A percentile compares a stretch with the other conserved stretches of the same genome.
phyloP scores from a whole-genome alignment of 2,113 vertebrate species.

The Brachyistius frenatus region DNA sequence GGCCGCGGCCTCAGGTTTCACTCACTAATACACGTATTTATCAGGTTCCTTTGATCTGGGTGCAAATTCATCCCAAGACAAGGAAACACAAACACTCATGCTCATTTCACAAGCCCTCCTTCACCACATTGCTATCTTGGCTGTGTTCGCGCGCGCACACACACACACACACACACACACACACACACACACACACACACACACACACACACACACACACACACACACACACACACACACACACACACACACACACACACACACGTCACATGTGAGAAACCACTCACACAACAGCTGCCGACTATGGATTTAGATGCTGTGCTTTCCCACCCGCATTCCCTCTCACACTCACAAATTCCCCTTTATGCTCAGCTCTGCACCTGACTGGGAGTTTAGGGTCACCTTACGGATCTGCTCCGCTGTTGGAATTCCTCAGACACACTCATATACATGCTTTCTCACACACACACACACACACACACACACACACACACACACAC shows the following conservation, averaged over 20 bases:
- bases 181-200: conserved; percentile 46
- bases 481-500: conserved; percentile 34
- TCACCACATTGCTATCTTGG: conserved; percentile 48
- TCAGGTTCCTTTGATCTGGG: conserved; percentile 66
- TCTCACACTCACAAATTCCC: conserved; percentile 78
- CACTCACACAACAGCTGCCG: conserved; percentile 80
- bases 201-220: conserved; percentile 40
- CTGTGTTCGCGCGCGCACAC: conserved; percentile 44
- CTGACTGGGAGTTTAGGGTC: conserved; percentile 81
- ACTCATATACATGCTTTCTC: conserved; percentile 43
- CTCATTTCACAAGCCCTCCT: conserved; percentile 55
- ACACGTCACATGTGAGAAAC: conserved; percentile 53
- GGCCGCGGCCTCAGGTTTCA: conserved; percentile 64
- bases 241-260: conserved; percentile 56
- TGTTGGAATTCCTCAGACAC: conserved; percentile 67
- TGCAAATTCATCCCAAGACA: conserved; percentile 61
- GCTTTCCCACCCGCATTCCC: conserved; percentile 77
- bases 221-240: conserved; percentile 58
- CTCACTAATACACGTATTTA: conserved; percentile 55
- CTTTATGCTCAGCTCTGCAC: conserved; percentile 79
- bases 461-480: conserved; percentile 37
- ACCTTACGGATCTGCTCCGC: conserved; percentile 74
- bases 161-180: conserved; percentile 55
- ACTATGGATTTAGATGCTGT: conserved; percentile 76
- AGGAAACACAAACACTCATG: conserved; percentile 65